Evolutionary conservation across 2,797 vertebrate species (phyloP).

Genomic region (Mus spretus): DNA sequence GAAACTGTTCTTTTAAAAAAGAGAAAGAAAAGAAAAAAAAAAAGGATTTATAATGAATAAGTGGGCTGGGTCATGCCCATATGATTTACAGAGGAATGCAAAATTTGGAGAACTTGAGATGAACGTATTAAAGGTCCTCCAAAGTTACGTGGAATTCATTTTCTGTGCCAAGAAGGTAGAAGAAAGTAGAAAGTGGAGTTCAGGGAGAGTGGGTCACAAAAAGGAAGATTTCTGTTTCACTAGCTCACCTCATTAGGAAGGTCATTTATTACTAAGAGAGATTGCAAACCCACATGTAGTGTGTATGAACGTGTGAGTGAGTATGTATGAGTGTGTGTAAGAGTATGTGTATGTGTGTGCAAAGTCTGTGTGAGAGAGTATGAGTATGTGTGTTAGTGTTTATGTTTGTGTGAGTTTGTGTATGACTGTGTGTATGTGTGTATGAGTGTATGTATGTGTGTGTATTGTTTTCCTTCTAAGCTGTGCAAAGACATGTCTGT

Average conservation of each 20-base stretch:
- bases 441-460: not conserved
- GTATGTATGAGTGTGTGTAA: not conserved
- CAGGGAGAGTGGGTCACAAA: constrained; percentile 71
- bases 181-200: constrained; percentile 74
- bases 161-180: constrained; percentile 79
- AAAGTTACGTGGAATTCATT: constrained; percentile 79
- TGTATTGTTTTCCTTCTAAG: constrained; percentile 83
- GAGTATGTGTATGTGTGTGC: not conserved
- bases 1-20: constrained; percentile 81
- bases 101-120: constrained; percentile 87
- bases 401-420: not conserved
- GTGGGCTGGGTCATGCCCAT: constrained; percentile 85
- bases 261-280: constrained; percentile 88
- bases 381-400: not conserved
- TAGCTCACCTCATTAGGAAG: constrained; percentile 86
- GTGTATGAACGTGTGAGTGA: constrained; percentile 53
- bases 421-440: not conserved
- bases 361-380: not conserved
- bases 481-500: constrained; percentile 88
- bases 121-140: constrained; percentile 91
- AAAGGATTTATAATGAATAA: constrained; percentile 89
- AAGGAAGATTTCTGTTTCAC: constrained; percentile 84
- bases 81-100: constrained; percentile 85
- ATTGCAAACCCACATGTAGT: constrained; percentile 87
- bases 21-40: constrained; percentile 72